A percentile compares a stretch with the other conserved stretches of the same genome.
Evolutionary conservation across 2,797 vertebrate genomes (phyloP).

Genomic region (Triplophysa bombifrons): DNA sequence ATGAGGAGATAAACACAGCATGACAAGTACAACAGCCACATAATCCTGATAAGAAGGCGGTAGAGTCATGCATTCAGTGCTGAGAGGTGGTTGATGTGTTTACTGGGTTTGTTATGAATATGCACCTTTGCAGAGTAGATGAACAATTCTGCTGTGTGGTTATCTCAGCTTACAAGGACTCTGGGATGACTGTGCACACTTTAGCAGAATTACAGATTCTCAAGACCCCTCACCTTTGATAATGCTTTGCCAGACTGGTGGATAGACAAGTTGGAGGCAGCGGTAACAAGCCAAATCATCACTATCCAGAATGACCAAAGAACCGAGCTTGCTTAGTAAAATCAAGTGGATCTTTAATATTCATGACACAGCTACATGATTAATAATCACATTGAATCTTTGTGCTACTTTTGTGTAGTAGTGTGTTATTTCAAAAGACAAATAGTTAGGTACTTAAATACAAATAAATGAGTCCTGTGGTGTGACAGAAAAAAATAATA

Average conservation of each 20-base stretch:
- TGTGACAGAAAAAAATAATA: too few relatives aligned
- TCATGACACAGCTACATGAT: background rate
- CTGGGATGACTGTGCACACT: background rate
- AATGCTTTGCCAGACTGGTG: background rate
- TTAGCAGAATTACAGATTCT: constrained; percentile 13
- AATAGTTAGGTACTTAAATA: too few relatives aligned
- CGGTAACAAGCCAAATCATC: constrained; percentile 9
- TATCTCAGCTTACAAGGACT: constrained; percentile 10
- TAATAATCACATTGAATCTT: background rate
- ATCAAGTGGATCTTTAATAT: background rate
- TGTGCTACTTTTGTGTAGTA: background rate
- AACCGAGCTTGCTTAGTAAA: background rate
- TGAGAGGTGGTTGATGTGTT: background rate
- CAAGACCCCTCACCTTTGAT: constrained; percentile 2
- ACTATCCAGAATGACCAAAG: constrained; percentile 13
- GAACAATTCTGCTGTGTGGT: background rate
- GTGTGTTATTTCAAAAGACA: too few relatives aligned
- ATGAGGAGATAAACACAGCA: constrained; percentile 53
- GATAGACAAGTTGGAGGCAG: constrained; percentile 28
- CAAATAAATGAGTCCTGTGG: too few relatives aligned
- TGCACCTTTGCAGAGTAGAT: constrained; percentile 17
- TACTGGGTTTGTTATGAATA: constrained; percentile 6
- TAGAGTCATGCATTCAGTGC: constrained; percentile 11
- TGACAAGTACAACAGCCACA: constrained; percentile 25
- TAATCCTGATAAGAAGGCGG: constrained; percentile 25